phyloP scores from a whole-genome alignment of 2,113 vertebrate genomes.

The Vidua macroura region DNA sequence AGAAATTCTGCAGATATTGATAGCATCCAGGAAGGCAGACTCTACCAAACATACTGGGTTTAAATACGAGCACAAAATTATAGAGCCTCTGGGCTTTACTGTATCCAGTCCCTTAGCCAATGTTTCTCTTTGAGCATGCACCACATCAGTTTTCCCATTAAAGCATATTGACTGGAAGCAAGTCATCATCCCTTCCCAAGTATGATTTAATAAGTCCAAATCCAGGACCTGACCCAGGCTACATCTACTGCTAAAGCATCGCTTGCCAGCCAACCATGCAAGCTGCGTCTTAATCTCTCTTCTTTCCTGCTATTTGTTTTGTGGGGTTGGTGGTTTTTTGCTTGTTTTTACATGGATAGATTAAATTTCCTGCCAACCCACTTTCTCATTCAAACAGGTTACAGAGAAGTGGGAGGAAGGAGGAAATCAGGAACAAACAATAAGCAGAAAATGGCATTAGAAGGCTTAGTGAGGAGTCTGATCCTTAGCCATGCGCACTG shows the following conservation, averaged over 20 bases:
- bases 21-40: background rate
- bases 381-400: constrained; percentile 1
- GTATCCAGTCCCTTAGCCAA: background rate
- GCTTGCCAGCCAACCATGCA: background rate
- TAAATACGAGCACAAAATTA: background rate
- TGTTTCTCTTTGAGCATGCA: background rate
- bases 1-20: background rate
- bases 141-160: background rate
- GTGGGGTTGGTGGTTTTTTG: accelerated
- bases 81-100: background rate
- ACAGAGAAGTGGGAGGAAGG: background rate
- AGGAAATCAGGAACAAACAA: background rate
- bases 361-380: constrained; percentile 39
- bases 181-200: background rate
- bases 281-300: background rate
- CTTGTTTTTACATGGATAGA: background rate
- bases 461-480: background rate
- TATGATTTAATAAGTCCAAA: constrained; percentile 20
- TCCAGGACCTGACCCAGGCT: constrained; percentile 9
- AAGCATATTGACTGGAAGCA: background rate
- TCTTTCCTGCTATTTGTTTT: constrained; percentile 20
- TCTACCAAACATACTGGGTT: background rate
- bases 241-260: background rate
- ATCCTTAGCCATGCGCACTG: background rate
- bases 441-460: constrained; percentile 10